Base-by-base conservation (phyloP, 1,140 invertebrate species). In the Agraylea sexmaculata region DNA sequence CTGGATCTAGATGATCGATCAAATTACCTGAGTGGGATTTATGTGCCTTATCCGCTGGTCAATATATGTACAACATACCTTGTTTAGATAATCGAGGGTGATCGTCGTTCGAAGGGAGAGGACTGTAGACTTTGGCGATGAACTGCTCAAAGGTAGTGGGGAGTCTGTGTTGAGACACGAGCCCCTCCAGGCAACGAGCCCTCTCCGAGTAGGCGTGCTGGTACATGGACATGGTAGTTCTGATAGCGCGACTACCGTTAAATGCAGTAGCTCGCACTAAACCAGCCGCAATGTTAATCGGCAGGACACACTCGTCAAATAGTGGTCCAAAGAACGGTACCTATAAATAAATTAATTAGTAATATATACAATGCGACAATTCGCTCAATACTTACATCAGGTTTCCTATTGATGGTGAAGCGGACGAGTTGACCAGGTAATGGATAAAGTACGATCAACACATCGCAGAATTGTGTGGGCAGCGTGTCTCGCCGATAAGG, bases 401-500 rank as follows among this genome's bases (percentile, higher is more conserved):
- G 73, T 63, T 91, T 92, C 50, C 81, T 75, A 45, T 80, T 78
- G 20, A 92, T 79, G 29, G 87, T 85, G 44, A 90, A 80, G 30
- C 88, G 69, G 56, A 80, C 86, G 23, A 93, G 63, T 23, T 78
- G 74, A 56, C 85, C 87, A 13, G 77, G 71, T 46, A 94, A 64
- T 5, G 90, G 94, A 72, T 99, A 98, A 51, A 99, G 88, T 7
- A 89, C 88, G 57, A 99, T 95, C 5, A 99, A 73, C 33, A 98
- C 88, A 69, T 99, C 95, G 59, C 94, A 97, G 71, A 99, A 99
- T 69, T 99, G 92, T 11, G 95, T 99, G 16, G 95, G 91, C 59
- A 99, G 86, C 45, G 97, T 96, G 52, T 93, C 92, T 25, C 94
- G 73, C 40, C 93, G 76, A 69, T 99, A 99, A 56, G 95, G 89